Evolutionary conservation across 2,113 vertebrate genomes (phyloP).

Genomic region (Trematocara marginatum): DNA sequence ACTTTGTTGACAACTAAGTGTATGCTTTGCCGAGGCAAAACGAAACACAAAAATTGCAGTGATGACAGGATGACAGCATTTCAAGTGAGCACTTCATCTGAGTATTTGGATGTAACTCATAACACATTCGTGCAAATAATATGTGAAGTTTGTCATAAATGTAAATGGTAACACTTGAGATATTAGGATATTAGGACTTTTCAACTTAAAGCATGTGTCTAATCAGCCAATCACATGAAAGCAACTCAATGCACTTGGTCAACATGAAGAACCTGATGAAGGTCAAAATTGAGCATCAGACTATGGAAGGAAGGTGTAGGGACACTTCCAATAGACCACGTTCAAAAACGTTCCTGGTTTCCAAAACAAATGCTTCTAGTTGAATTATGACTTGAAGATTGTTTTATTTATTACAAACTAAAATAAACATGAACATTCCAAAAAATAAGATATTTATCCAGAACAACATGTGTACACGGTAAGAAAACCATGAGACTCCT

Average conservation of each 20-base stretch:
- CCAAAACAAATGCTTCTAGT: not conserved
- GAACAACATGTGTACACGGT: not conserved
- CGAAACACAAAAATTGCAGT: not conserved
- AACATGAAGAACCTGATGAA: not conserved
- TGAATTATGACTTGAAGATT: not conserved
- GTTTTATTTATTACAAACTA: not conserved
- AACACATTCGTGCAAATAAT: not conserved
- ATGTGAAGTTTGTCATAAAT: not conserved
- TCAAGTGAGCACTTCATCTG: not conserved
- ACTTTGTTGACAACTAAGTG: not conserved
- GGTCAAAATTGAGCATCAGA: not conserved
- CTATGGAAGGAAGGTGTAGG: not conserved
- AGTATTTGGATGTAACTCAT: not conserved
- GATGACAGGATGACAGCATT: not conserved
- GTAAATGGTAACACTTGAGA: not conserved
- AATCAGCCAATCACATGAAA: not conserved
- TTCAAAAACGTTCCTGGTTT: not conserved
- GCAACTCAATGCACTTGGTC: not conserved
- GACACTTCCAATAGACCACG: not conserved
- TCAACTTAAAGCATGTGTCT: not conserved
- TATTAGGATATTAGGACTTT: not conserved
- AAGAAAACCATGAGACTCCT: not conserved
- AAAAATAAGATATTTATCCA: not conserved
- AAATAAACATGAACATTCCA: not conserved
- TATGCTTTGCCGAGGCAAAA: not conserved